phyloP scores from a whole-genome alignment of 2,797 vertebrate species.

The Hydrophis major region DNA sequence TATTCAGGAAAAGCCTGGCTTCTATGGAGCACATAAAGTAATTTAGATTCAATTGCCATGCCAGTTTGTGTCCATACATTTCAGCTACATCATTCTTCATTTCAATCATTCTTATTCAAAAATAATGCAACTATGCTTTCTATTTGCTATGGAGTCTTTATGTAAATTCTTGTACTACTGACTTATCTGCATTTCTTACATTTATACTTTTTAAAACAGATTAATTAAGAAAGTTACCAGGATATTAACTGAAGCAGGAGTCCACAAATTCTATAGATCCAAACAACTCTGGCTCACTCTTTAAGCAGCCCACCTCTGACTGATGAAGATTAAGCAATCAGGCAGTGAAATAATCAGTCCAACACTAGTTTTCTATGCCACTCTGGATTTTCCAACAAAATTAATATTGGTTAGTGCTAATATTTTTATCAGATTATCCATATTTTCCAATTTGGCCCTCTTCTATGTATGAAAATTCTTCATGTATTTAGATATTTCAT shows the following conservation, averaged over 20 bases:
- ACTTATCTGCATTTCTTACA: background rate
- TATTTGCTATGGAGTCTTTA: too few species aligned
- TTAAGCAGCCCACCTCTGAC: background rate
- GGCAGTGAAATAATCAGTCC: background rate
- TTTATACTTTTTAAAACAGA: background rate
- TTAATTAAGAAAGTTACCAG: background rate
- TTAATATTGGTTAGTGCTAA: background rate
- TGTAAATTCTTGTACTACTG: background rate
- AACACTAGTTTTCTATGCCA: background rate
- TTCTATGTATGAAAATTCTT: background rate
- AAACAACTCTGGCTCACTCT: background rate
- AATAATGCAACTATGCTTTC: background rate
- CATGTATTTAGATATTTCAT: background rate
- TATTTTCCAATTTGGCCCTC: background rate
- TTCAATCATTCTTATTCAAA: background rate
- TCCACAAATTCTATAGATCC: background rate
- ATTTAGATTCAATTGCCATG: background rate
- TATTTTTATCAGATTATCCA: background rate
- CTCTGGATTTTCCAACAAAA: background rate
- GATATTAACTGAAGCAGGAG: background rate
- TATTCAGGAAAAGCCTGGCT: background rate
- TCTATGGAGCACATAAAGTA: background rate
- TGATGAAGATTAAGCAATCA: background rate
- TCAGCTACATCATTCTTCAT: background rate
- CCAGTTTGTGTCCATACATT: background rate